Conservation (phyloP, 2,113 vertebrate species). For the Chunga burmeisteri region DNA sequence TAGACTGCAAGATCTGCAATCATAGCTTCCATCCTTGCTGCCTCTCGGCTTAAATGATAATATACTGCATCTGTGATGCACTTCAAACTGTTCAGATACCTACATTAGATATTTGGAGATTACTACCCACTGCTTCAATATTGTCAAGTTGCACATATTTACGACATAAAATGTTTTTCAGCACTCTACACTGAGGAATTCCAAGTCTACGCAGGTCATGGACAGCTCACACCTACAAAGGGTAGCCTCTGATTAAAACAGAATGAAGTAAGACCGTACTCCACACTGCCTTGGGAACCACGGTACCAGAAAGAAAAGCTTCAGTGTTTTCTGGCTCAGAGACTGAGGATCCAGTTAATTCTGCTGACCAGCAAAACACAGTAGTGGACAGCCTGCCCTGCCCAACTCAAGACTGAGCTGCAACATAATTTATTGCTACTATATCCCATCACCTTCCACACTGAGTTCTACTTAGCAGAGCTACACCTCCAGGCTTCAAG, state of each 20-base stretch:
- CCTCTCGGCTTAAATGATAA: neutral
- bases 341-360: neutral
- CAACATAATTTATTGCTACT: neutral
- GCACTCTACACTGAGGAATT: neutral
- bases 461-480: neutral
- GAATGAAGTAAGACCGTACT: neutral
- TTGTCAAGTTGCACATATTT: neutral
- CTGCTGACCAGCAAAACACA: neutral
- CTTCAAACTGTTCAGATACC: neutral
- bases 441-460: neutral
- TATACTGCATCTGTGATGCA: neutral
- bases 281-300: neutral
- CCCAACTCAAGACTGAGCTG: neutral
- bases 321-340: neutral
- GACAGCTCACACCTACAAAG: neutral
- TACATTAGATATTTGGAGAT: neutral
- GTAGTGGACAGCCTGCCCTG: neutral
- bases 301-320: neutral
- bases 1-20: neutral
- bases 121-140: neutral
- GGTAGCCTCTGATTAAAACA: neutral
- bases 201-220: neutral
- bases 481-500: neutral
- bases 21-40: neutral
- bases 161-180: neutral